phyloP scores from a whole-genome alignment of 2,797 vertebrate species.

The Diplodus puntazzo region DNA sequence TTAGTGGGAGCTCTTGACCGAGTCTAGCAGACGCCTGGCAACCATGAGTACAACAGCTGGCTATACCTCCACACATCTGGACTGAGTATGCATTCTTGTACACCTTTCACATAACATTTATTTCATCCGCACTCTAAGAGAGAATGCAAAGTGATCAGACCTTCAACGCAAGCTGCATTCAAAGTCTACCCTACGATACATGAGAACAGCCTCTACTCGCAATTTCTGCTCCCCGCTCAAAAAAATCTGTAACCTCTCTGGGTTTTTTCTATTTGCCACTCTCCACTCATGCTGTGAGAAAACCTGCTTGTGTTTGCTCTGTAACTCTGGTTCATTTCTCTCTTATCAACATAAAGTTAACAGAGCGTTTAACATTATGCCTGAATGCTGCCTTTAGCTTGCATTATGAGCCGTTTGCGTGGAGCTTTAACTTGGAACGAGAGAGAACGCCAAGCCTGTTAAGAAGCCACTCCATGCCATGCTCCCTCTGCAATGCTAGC shows the following conservation, averaged over 20 bases:
- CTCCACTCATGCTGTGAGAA: slow-evolving; percentile 19
- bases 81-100: slow-evolving; percentile 21
- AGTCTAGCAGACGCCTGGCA: slow-evolving; percentile 50
- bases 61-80: slow-evolving; percentile 40
- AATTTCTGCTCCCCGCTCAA: slow-evolving; percentile 30
- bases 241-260: background rate
- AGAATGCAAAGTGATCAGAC: slow-evolving; percentile 45
- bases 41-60: slow-evolving; percentile 25
- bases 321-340: slow-evolving; percentile 7
- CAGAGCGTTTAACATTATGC: slow-evolving; percentile 29
- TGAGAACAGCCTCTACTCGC: slow-evolving; percentile 29
- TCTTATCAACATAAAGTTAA: slow-evolving; percentile 27
- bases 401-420: slow-evolving; percentile 8
- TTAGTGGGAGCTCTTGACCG: slow-evolving; percentile 62
- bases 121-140: slow-evolving; percentile 33
- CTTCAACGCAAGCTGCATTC: slow-evolving; percentile 49
- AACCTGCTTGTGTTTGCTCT: slow-evolving; percentile 27
- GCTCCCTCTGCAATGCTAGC: slow-evolving; percentile 16
- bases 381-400: slow-evolving; percentile 28
- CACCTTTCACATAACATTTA: slow-evolving; percentile 32
- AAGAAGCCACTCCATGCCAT: slow-evolving; percentile 13
- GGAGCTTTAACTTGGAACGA: slow-evolving; percentile 13
- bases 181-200: slow-evolving; percentile 35
- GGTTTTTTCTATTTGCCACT: slow-evolving; percentile 19
- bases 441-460: slow-evolving; percentile 30